Percentiles rank a stretch among this genome's conserved stretches.
These are phyloP conservation scores for Clarias gariepinus DNA, from an alignment of 2,113 vertebrate species.

Conservation along the genomic window DNA sequence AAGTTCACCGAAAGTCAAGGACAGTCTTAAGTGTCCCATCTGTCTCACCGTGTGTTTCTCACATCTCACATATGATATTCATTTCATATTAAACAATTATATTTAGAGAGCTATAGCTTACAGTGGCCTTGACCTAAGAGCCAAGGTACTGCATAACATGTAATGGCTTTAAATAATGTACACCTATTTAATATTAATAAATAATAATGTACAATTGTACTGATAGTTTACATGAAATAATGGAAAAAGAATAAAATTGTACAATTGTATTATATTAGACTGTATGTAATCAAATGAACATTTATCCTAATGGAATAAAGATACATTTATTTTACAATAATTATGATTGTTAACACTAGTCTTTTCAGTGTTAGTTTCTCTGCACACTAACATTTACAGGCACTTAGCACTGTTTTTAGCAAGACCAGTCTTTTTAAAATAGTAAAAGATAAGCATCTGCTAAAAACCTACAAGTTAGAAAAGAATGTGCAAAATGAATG, in stretches of 20 bases:
- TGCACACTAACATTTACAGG: not conserved
- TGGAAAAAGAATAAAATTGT: not conserved
- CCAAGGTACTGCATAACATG: not conserved
- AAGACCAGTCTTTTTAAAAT: conserved; percentile 33
- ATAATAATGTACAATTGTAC: too few relatives aligned
- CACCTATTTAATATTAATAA: too few relatives aligned
- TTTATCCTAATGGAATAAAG: not conserved
- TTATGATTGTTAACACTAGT: not conserved
- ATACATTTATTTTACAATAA: not conserved
- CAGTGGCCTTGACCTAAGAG: conserved; percentile 1
- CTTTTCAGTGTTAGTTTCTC: not conserved
- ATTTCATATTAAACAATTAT: not conserved
- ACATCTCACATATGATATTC: not conserved
- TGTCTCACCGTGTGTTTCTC: conserved; percentile 4
- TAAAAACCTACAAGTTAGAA: conserved; percentile 5
- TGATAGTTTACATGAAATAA: not conserved
- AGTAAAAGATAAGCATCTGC: conserved; percentile 14
- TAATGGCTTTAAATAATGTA: conserved; percentile 7
- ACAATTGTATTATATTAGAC: not conserved
- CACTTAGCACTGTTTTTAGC: conserved; percentile 16
- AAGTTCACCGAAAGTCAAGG: not conserved
- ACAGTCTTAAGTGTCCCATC: conserved; percentile 14
- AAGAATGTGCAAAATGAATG: not conserved
- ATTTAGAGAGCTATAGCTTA: not conserved
- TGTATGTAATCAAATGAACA: not conserved